Conservation (phyloP, 2,113 vertebrate species). For the Centrocercus urophasianus region DNA sequence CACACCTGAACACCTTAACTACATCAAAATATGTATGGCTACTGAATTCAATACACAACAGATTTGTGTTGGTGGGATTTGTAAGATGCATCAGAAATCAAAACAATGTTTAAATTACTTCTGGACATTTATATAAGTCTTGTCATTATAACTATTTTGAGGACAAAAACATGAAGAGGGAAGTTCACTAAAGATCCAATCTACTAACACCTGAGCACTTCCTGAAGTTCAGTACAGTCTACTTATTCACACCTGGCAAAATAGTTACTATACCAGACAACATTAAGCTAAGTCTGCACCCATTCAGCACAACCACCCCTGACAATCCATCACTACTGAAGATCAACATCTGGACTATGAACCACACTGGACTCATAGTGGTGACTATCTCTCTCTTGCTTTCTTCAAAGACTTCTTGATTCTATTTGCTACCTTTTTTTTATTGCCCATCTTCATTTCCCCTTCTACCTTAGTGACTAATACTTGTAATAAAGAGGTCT, state of each 20-base stretch:
- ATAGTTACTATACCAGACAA: fast-evolving
- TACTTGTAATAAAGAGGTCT: too few species aligned
- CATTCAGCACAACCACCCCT: neutral
- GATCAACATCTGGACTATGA: too few species aligned
- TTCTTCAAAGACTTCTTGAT: too few species aligned
- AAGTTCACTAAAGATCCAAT: neutral
- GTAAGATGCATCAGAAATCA: neutral
- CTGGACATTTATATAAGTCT: neutral
- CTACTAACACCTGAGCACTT: fast-evolving
- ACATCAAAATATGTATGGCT: neutral
- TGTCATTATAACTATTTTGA: neutral
- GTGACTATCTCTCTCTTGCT: too few species aligned
- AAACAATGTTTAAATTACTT: neutral
- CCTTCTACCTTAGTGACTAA: too few species aligned
- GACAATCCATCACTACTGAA: too few species aligned
- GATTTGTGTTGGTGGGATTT: neutral
- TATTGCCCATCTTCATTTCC: too few species aligned
- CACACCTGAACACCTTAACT: neutral
- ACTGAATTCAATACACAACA: neutral
- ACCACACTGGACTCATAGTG: too few species aligned
- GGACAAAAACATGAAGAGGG: neutral
- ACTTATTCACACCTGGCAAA: neutral
- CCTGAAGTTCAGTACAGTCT: neutral
- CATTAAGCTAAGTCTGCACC: neutral
- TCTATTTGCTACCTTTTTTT: too few species aligned